Conservation (phyloP, 2,888 invertebrate genomes). For the Lymantria monacha region DNA sequence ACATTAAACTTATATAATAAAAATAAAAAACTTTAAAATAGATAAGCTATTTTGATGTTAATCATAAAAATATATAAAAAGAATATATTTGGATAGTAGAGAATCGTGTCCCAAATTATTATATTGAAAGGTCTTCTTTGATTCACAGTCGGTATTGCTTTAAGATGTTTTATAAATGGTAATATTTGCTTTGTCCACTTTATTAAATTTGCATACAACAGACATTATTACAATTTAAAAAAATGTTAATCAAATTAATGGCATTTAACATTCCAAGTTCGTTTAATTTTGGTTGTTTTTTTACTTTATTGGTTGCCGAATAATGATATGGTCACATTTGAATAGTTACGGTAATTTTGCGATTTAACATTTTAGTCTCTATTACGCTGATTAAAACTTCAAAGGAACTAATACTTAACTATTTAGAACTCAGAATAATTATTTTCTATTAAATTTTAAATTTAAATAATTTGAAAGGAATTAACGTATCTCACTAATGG, state of each 20-base stretch:
- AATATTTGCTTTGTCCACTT: conserved; percentile 32
- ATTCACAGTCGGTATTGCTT: conserved; percentile 34
- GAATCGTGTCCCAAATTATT: conserved; percentile 20
- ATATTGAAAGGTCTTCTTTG: conserved; percentile 24
- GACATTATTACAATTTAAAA: conserved; percentile 33
- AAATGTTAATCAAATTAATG: conserved; percentile 37
- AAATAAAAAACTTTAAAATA: not conserved
- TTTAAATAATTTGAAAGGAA: too few relatives aligned
- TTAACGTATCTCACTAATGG: too few relatives aligned
- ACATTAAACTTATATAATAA: too few relatives aligned
- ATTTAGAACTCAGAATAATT: too few relatives aligned
- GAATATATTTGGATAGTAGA: conserved; percentile 6
- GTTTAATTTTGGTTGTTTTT: too few relatives aligned
- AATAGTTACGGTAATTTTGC: too few relatives aligned
- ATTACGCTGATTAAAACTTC: too few relatives aligned
- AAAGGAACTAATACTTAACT: too few relatives aligned
- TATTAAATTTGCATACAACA: conserved; percentile 33
- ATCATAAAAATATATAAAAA: conserved; percentile 7
- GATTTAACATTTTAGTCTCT: too few relatives aligned
- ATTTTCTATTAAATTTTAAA: too few relatives aligned
- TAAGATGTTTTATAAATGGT: conserved; percentile 35
- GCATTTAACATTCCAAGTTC: conserved; percentile 8
- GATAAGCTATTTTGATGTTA: conserved; percentile 2
- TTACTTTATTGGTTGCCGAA: too few relatives aligned
- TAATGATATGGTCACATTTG: too few relatives aligned